Evolutionary conservation across 2,888 invertebrate genomes (phyloP), one percentile per base, ranked within the genome.

Genomic region (Acanthacorydalis orientalis): DNA sequence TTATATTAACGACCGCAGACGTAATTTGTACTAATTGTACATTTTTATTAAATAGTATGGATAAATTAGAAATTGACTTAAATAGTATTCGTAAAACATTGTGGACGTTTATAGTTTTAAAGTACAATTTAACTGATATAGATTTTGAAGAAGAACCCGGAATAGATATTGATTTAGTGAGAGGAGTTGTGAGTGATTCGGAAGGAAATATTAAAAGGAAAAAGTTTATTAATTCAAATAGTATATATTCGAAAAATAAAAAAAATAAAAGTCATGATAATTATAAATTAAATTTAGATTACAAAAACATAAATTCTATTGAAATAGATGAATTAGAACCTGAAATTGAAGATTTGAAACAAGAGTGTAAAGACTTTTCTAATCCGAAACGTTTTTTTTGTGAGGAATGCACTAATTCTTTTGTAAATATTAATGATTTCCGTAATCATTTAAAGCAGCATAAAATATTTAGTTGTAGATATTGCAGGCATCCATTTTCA

Each of bases 61-160:
- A 52, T 47, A 52, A 54, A 47, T 39, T 53, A 16, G 53, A 54
- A 48, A 39, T 37, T 32, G 50, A 53, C 14, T 34, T 50, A 16
- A 33, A 33, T 10, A 42, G 37, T 12, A 49, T 51, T 7, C 50
- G 46, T 43, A 51, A 46, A 43, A 42, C 40, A 14, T 32, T 53
- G n/a, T 46, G 14, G 15, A 48, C 40, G 11, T 48, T 43, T 43
- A 37, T 53, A 14, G 49, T 50, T 37, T 44, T 42, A 39, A 53
- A 53, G 44, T 53, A 53, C 43, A 42, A 50, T 42, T 41, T 53
- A 39, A 34, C 31, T 44, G 14, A 14, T 8, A 12, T 23, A 23
- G 16, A 9, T 23, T 11, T 23, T 42, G 12, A 42, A 31, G 31
- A 23, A 15, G 16, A 10, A 15, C 14, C 15, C 11, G 12, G 10